phyloP scores from a whole-genome alignment of 2,888 invertebrate genomes.

The Lobophora halterata region DNA sequence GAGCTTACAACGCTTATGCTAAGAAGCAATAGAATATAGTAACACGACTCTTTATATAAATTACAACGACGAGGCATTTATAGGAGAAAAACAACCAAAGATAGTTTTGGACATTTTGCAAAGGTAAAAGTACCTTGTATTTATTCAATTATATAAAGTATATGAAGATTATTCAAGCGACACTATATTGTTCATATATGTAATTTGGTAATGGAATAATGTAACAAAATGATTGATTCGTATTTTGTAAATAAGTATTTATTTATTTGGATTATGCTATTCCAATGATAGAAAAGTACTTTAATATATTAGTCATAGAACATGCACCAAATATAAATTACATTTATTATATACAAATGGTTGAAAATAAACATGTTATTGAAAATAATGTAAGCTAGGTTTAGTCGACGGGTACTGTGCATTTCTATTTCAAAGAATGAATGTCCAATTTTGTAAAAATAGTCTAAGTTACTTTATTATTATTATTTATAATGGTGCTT shows the following conservation, averaged over 20 bases:
- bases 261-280: slow-evolving; percentile 18
- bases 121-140: slow-evolving; percentile 14
- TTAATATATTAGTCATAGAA: slow-evolving; percentile 43
- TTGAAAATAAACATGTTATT: slow-evolving; percentile 16
- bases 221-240: slow-evolving; percentile 6
- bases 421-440: slow-evolving; percentile 59
- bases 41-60: slow-evolving; percentile 68
- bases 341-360: slow-evolving; percentile 15
- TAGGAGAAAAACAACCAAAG: slow-evolving; percentile 24
- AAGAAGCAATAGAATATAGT: slow-evolving; percentile 55
- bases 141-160: slow-evolving; percentile 12
- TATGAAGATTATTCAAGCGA: slow-evolving; percentile 40
- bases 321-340: slow-evolving; percentile 53
- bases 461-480: slow-evolving; percentile 42
- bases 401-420: slow-evolving; percentile 79
- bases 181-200: slow-evolving; percentile 34
- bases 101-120: slow-evolving; percentile 32
- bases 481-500: slow-evolving; percentile 57
- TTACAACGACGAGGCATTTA: slow-evolving; percentile 58
- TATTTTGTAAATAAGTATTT: slow-evolving; percentile 17
- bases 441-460: slow-evolving; percentile 76
- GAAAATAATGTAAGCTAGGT: slow-evolving; percentile 34
- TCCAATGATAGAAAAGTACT: no score
- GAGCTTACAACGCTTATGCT: slow-evolving; percentile 81
- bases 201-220: slow-evolving; percentile 27